A percentile compares a stretch with the other conserved stretches of the same genome.
phyloP scores from a whole-genome alignment of 2,113 vertebrate genomes.

The Coptodon bakossiorum region DNA sequence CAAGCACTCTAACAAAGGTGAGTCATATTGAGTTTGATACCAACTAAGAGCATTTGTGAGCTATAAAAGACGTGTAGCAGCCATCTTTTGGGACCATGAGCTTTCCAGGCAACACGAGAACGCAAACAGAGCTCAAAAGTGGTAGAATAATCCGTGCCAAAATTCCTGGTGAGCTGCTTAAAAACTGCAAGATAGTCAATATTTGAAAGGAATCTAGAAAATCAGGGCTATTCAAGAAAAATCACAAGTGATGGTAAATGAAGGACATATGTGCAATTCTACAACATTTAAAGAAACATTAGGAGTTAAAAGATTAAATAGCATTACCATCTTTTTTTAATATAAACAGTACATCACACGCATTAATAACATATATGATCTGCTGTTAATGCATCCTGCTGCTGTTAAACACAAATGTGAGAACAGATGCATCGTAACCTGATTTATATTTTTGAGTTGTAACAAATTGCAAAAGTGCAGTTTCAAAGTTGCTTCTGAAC shows the following conservation, averaged over 20 bases:
- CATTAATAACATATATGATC: neutral
- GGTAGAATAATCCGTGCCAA: neutral
- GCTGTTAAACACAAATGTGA: neutral
- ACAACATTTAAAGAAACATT: neutral
- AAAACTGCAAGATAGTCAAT: slow-evolving; percentile 14
- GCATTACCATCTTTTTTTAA: neutral
- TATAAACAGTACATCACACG: neutral
- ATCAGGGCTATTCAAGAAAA: neutral
- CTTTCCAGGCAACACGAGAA: neutral
- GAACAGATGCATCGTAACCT: neutral
- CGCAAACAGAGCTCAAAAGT: neutral
- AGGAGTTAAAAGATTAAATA: neutral
- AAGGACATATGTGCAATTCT: neutral
- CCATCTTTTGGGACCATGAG: neutral
- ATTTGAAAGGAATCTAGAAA: neutral
- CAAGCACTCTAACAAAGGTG: neutral
- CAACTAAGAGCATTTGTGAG: neutral
- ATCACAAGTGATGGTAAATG: neutral
- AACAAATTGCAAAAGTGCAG: neutral
- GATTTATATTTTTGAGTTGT: neutral
- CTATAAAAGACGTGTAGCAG: neutral
- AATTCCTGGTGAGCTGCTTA: neutral
- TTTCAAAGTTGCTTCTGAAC: neutral
- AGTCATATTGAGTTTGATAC: neutral
- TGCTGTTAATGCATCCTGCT: neutral